Evolutionary conservation across 2,888 invertebrate genomes (phyloP).

Genomic region (Halocaridina rubra): DNA sequence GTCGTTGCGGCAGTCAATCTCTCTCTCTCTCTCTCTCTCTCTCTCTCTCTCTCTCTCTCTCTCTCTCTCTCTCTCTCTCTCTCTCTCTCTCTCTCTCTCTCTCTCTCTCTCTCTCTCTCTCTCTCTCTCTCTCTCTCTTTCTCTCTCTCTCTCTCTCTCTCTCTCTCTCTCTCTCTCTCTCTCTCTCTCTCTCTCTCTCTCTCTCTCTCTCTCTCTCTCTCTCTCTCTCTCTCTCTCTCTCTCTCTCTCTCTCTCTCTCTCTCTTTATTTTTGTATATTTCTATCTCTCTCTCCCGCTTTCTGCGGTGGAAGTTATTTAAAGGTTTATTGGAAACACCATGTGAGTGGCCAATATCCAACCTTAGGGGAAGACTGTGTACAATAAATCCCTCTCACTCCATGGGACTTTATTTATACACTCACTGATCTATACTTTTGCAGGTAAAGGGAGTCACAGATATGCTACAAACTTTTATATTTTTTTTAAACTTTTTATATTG

Average conservation of each 20-base stretch:
- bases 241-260: not conserved
- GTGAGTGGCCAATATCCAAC: not conserved
- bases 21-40: too few relatives aligned
- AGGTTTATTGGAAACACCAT: not conserved
- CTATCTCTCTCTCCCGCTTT: not conserved
- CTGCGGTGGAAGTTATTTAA: not conserved
- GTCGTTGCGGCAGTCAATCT: too few relatives aligned
- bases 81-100: not conserved
- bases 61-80: not conserved
- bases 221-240: not conserved
- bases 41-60: too few relatives aligned
- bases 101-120: not conserved
- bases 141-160: not conserved
- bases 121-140: not conserved
- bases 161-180: slow-evolving; percentile 14
- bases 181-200: not conserved
- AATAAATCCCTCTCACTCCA: not conserved
- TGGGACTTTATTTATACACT: not conserved
- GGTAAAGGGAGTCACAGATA: not conserved
- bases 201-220: not conserved
- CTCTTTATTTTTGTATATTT: not conserved
- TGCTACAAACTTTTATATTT: too few relatives aligned
- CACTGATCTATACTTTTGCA: not conserved
- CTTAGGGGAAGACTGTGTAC: not conserved
- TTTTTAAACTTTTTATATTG: too few relatives aligned